These are phyloP conservation scores for Pelodytes ibericus DNA, from an alignment of 2,797 vertebrate species.

Conservation along the genomic window DNA sequence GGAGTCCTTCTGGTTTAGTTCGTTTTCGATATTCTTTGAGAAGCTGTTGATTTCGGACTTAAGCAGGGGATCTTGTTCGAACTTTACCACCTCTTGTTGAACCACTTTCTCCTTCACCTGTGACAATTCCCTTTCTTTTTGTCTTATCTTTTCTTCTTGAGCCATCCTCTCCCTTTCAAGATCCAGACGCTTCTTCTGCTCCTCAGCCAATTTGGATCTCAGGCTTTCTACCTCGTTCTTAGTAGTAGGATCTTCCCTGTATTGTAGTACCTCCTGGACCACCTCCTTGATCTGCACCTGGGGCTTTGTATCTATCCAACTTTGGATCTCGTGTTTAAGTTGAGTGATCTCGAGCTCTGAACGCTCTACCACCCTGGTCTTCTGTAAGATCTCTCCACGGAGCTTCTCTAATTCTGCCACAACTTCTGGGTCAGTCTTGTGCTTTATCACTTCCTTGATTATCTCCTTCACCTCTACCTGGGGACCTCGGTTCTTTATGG, in stretches of 20 bases:
- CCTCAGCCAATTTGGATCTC: constrained; percentile 83
- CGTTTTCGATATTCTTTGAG: constrained; percentile 80
- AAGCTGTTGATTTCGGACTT: constrained; percentile 84
- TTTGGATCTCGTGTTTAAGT: constrained; percentile 88
- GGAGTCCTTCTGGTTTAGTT: constrained; percentile 84
- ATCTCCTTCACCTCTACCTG: constrained; percentile 91
- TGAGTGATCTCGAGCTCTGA: constrained; percentile 90
- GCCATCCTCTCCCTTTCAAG: constrained; percentile 80
- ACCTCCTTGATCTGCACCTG: constrained; percentile 93
- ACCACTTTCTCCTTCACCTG: constrained; percentile 89
- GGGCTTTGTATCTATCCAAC: constrained; percentile 89
- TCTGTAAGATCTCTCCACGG: constrained; percentile 90
- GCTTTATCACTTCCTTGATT: constrained; percentile 96
- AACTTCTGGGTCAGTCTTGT: constrained; percentile 90
- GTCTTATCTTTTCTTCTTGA: constrained; percentile 84
- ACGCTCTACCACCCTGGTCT: constrained; percentile 86
- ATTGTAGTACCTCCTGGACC: constrained; percentile 91
- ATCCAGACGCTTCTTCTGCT: constrained; percentile 90
- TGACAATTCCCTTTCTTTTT: constrained; percentile 88
- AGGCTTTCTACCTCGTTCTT: constrained; percentile 88
- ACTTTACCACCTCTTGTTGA: constrained; percentile 90
- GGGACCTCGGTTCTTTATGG: constrained; percentile 84
- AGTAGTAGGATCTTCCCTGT: constrained; percentile 91
- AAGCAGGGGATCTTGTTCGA: constrained; percentile 85
- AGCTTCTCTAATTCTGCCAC: constrained; percentile 91